These are phyloP conservation scores for Steatornis caripensis DNA, from an alignment of 2,113 vertebrate genomes.

Conservation along the genomic window DNA sequence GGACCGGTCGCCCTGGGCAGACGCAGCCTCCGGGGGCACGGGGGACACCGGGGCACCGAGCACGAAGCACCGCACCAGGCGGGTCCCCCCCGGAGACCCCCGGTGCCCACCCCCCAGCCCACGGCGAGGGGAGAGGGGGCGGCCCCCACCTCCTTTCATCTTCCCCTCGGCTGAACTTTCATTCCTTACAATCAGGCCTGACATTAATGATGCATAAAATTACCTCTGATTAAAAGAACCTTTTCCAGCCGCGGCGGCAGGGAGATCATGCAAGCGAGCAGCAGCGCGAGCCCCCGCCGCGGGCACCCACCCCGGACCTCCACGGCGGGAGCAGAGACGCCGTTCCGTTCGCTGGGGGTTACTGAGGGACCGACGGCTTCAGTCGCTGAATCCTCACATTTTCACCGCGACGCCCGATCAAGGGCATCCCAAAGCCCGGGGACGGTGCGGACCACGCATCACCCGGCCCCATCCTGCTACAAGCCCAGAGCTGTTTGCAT, in stretches of 20 bases:
- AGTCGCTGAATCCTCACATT: accelerated
- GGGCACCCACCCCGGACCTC: neutral
- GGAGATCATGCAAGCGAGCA: neutral
- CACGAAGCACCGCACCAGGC: neutral
- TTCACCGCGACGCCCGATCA: too few relatives aligned
- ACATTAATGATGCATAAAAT: conserved; percentile 36
- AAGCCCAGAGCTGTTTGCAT: neutral
- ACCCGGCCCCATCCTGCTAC: neutral
- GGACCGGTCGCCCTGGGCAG: neutral
- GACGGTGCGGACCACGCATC: neutral
- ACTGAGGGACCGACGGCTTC: neutral
- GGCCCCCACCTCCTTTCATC: neutral
- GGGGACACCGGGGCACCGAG: neutral
- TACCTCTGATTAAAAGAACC: conserved; percentile 47
- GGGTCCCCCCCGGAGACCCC: accelerated
- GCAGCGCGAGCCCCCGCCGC: accelerated
- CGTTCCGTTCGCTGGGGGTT: accelerated
- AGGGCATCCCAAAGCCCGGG: neutral
- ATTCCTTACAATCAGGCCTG: conserved; percentile 8
- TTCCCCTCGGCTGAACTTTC: neutral
- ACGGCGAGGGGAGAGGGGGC: accelerated
- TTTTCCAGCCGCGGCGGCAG: neutral
- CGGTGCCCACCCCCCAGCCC: neutral
- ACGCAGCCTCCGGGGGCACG: accelerated
- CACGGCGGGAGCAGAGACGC: neutral